Evolutionary conservation across 2,113 vertebrate species (phyloP).

Genomic region (Ptyas mucosa): DNA sequence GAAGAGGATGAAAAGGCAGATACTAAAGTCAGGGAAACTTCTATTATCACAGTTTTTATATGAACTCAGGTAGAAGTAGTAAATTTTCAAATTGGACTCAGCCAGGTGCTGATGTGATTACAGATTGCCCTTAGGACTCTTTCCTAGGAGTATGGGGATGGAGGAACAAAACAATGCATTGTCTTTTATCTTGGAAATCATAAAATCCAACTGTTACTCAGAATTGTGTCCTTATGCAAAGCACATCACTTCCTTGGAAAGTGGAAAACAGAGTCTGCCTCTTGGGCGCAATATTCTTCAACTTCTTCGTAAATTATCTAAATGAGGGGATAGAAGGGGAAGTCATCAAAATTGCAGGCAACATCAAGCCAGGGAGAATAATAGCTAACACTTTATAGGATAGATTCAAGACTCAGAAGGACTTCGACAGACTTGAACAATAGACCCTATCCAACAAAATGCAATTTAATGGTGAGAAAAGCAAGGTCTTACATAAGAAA

Average conservation of each 20-base stretch:
- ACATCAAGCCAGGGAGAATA: too few relatives aligned
- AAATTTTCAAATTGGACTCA: background rate
- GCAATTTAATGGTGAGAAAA: too few relatives aligned
- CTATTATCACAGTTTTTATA: background rate
- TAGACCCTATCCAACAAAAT: too few relatives aligned
- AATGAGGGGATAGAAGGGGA: too few relatives aligned
- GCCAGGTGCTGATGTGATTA: background rate
- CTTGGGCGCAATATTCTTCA: background rate
- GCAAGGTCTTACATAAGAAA: too few relatives aligned
- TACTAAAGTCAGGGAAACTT: background rate
- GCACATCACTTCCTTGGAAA: background rate
- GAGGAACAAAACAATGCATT: background rate
- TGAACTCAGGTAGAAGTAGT: background rate
- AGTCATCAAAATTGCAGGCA: too few relatives aligned
- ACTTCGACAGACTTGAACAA: too few relatives aligned
- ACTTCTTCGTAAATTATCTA: too few relatives aligned
- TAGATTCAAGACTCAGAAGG: too few relatives aligned
- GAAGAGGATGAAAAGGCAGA: background rate
- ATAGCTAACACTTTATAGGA: too few relatives aligned
- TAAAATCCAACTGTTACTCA: background rate
- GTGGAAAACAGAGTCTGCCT: background rate
- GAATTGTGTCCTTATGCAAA: background rate
- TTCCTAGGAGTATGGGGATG: background rate
- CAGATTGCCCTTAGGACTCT: background rate
- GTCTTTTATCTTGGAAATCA: background rate